A percentile compares a stretch with the other conserved stretches of the same genome.
Evolutionary conservation across 2,888 invertebrate genomes (phyloP).

Genomic region (Chrysolina americana): DNA sequence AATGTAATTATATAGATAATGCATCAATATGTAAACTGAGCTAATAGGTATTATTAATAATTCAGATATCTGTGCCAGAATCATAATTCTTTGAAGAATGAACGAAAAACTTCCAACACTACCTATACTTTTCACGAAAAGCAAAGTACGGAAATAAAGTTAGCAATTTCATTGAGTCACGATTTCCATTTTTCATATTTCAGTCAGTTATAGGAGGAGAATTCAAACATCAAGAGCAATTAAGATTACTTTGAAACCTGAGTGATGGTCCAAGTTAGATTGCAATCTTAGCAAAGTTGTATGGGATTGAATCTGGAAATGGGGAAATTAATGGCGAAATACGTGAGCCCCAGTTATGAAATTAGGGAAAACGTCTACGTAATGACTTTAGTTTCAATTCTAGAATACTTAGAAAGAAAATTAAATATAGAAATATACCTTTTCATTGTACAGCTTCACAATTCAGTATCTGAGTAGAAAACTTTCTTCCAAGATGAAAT

Average conservation of each 20-base stretch:
- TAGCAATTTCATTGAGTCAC: constrained; percentile 31
- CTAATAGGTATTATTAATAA: no score
- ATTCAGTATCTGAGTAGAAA: neutral
- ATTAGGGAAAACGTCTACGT: constrained; percentile 16
- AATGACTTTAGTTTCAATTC: neutral
- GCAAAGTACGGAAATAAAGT: neutral
- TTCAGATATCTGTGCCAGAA: no score
- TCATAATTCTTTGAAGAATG: neutral
- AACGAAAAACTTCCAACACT: neutral
- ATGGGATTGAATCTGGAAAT: constrained; percentile 36
- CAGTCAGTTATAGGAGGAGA: constrained; percentile 24
- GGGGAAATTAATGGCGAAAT: constrained; percentile 39
- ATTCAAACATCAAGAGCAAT: constrained; percentile 41
- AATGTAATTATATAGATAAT: no score
- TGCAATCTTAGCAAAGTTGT: constrained; percentile 41
- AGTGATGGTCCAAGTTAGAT: constrained; percentile 45
- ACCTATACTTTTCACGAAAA: neutral
- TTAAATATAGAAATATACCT: constrained; percentile 10
- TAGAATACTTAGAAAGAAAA: neutral
- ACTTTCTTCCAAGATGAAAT: neutral
- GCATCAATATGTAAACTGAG: no score
- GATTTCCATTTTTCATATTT: constrained; percentile 38
- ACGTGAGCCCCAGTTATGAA: constrained; percentile 33
- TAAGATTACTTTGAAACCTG: constrained; percentile 42
- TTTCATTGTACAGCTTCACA: neutral